Percentiles rank a stretch among this genome's conserved stretches.
Evolutionary conservation across 2,888 invertebrate genomes (phyloP).

Genomic region (Minunthozetes semirufus): DNA sequence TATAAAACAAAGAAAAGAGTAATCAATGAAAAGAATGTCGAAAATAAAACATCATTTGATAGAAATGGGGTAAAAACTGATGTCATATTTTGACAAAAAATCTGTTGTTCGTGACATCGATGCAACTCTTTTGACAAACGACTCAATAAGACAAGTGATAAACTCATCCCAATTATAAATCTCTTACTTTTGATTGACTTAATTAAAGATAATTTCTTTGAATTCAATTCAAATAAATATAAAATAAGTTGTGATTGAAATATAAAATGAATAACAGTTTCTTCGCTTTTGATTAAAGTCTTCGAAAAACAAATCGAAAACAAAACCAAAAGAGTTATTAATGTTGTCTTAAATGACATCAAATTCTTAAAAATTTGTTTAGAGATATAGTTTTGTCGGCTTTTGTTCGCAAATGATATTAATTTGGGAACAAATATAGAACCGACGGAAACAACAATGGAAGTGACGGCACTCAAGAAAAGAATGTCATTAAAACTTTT

Average conservation of each 20-base stretch:
- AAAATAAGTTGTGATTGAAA: background rate
- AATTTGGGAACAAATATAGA: background rate
- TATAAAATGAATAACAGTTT: background rate
- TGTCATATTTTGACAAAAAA: background rate
- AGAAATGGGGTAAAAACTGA: background rate
- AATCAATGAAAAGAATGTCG: background rate
- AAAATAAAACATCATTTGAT: background rate
- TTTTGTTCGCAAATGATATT: background rate
- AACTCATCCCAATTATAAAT: background rate
- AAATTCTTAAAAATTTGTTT: background rate
- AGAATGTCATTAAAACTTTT: background rate
- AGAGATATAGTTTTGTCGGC: background rate
- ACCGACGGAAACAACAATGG: background rate
- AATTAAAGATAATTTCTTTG: background rate
- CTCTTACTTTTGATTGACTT: background rate
- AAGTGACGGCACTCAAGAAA: constrained; percentile 23
- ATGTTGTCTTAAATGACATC: background rate
- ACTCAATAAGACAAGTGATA: background rate
- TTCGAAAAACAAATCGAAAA: background rate
- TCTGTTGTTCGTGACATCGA: background rate
- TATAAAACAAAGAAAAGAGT: background rate
- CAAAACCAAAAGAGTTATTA: background rate
- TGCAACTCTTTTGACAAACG: background rate
- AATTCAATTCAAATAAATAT: background rate
- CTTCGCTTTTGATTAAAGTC: background rate